Evolutionary conservation across 1,140 invertebrate species (phyloP).

Genomic region (Cherax destructor): DNA sequence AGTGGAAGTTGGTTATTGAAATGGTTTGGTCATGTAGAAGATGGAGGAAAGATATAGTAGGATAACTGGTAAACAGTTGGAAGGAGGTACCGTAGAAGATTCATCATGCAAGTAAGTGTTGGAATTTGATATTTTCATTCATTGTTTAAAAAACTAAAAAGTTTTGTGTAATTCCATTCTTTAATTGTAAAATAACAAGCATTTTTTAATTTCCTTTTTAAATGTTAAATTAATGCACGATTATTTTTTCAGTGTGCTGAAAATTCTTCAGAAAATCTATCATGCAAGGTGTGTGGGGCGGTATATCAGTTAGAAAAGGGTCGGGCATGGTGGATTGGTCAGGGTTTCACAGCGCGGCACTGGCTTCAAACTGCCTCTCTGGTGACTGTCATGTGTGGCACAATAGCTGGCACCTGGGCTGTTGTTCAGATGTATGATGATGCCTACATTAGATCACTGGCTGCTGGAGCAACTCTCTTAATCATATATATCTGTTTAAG

Average conservation of each 20-base stretch:
- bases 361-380: conserved; percentile 85
- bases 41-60: no score
- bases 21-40: no score
- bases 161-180: no score
- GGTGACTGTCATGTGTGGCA: conserved; percentile 83
- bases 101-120: no score
- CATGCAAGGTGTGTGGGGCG: conserved; percentile 88
- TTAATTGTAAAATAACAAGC: no score
- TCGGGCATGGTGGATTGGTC: conserved; percentile 83
- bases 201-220: no score
- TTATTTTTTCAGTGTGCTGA: conserved; percentile 75
- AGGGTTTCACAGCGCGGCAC: conserved; percentile 84
- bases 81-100: no score
- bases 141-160: no score
- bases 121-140: no score
- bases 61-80: no score
- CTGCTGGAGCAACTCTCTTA: conserved; percentile 86
- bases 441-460: conserved; percentile 85
- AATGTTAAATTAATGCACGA: no score
- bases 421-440: conserved; percentile 87
- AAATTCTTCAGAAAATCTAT: conserved; percentile 81
- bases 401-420: conserved; percentile 87
- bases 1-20: no score
- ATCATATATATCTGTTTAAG: conserved; percentile 89
- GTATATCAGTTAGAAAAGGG: conserved; percentile 82